Conservation (phyloP, 1,140 invertebrate genomes). For the Drosophila kanapiae region DNA sequence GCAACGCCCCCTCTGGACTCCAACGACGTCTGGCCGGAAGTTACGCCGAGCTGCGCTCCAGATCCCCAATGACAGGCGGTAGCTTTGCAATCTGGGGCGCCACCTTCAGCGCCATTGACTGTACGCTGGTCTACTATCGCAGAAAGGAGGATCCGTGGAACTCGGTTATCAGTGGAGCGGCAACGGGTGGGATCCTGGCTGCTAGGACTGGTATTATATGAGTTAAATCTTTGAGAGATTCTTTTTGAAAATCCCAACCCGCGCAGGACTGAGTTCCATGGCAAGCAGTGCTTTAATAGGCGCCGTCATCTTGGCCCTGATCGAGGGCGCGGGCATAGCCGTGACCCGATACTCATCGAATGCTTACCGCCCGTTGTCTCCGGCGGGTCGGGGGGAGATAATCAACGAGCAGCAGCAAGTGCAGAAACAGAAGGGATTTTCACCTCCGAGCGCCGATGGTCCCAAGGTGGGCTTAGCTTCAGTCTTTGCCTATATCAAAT, state of each 20-base stretch:
- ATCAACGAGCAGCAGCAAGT: constrained; percentile 41
- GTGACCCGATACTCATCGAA: constrained; percentile 59
- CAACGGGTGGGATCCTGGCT: constrained; percentile 62
- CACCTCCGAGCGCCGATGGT: not conserved
- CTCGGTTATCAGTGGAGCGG: constrained; percentile 63
- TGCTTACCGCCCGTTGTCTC: constrained; percentile 55
- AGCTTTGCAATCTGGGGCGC: constrained; percentile 70
- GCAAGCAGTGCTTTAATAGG: constrained; percentile 66
- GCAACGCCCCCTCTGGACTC: constrained; percentile 63
- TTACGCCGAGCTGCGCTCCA: constrained; percentile 41
- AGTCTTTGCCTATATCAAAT: not conserved
- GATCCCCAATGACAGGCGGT: constrained; percentile 47
- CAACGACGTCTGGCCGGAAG: constrained; percentile 45
- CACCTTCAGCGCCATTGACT: constrained; percentile 66
- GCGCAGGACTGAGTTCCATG: constrained; percentile 49
- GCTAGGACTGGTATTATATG: constrained; percentile 47
- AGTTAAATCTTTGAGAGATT: not conserved
- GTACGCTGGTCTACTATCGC: constrained; percentile 51
- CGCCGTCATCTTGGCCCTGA: constrained; percentile 59
- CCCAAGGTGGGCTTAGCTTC: not conserved
- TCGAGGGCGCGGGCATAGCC: constrained; percentile 61
- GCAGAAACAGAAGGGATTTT: constrained; percentile 12
- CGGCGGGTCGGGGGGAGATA: constrained; percentile 48
- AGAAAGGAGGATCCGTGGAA: constrained; percentile 74
- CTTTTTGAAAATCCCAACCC: not conserved